These are phyloP conservation scores for Chamaetylas fuelleborni DNA, from an alignment of 2,113 vertebrate genomes.

Conservation along the genomic window DNA sequence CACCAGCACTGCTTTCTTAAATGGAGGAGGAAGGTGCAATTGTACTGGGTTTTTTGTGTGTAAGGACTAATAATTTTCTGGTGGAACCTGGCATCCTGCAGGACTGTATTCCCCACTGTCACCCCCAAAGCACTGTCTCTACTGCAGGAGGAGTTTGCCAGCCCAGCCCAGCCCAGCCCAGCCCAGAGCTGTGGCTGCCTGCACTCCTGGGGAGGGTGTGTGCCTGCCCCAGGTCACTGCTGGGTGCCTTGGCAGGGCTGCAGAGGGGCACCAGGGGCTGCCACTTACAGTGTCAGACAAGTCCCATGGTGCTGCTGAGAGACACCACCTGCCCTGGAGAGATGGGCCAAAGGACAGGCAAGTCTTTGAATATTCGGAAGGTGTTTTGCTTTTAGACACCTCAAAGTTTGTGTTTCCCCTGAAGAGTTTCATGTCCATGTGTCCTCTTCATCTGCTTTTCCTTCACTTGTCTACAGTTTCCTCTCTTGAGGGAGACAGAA, in stretches of 20 bases:
- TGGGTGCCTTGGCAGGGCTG: background rate
- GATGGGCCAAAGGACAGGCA: background rate
- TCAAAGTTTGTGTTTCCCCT: background rate
- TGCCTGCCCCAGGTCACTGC: background rate
- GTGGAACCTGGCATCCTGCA: background rate
- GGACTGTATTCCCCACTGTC: background rate
- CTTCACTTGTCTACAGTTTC: background rate
- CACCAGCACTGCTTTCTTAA: background rate
- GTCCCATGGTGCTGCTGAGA: background rate
- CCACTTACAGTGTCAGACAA: background rate
- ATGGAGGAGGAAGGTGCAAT: background rate
- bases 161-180: background rate
- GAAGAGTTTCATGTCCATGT: background rate
- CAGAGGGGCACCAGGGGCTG: background rate
- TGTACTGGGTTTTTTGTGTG: background rate
- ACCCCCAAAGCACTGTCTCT: background rate
- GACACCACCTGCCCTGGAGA: background rate
- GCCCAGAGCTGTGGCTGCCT: accelerated
- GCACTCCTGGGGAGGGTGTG: accelerated
- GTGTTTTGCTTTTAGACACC: background rate
- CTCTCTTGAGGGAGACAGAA: background rate
- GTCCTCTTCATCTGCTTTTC: background rate
- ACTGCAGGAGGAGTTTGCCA: background rate
- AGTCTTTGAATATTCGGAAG: background rate
- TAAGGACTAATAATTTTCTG: background rate